Base-by-base conservation (phyloP, 1,140 invertebrate genomes). In the Drosophila pandora region DNA sequence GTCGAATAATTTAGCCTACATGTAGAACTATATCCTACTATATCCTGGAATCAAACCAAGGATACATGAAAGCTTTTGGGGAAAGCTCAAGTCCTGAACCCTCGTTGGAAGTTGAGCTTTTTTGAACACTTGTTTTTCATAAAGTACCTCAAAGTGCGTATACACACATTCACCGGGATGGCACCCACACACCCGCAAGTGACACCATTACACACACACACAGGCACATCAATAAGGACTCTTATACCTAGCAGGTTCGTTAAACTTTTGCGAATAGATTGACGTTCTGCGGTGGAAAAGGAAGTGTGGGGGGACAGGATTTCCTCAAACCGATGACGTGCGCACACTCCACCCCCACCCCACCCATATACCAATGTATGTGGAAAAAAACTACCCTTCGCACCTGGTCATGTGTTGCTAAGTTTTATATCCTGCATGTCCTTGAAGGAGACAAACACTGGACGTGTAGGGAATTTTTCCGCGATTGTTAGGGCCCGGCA, bases 191-290 rank as follows among this genome's bases (percentile, higher is more conserved):
- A 23, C 22, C 25, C 28, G 32, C 48, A 21, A 2, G 4, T 43
- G 41, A 43, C 41, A 43, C 41, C 41, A 43, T 43, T 43, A 13
- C 67, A 67, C 13, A 48, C 22, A 50, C 47, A 23, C 55, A 47
- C 34, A 54, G 9, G 2, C 41, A 48, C 28, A 30, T 17, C 41
- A 13, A 22, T 9, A 28, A n/a, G 6, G n/a, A 43, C 39, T 28
- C 13, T 41, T 57, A 48, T 37, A 39, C 41, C 60, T 52, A 21
- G 58, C 55, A 83, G 70, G 83, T 87, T 87, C 83, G 79, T 87
- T 87, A 79, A 87, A 87, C 83, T 87, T 83, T 88, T 68, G 57
- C 53, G 57, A 62, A 76, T 72, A 67, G 74, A 71, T 87, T 88
- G 82, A 78, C 64, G 78, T 63, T 52, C 54, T 49, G 56, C 23